Base-by-base conservation (phyloP, 2,113 vertebrate genomes). In the Hemicordylus capensis region DNA sequence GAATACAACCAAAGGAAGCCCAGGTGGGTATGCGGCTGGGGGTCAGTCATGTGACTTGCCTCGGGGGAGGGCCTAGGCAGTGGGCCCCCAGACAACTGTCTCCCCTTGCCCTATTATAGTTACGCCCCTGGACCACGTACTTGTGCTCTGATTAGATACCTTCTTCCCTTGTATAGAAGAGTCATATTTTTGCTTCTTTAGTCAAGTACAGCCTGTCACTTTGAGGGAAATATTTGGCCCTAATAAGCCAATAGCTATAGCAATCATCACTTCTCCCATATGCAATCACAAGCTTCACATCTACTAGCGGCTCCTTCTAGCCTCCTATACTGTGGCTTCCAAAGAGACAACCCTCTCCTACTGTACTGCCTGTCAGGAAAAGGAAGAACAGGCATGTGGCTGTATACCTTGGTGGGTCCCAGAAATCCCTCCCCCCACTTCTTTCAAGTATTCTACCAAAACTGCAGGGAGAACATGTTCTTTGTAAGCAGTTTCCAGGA, bases 141-240 rank as follows among this genome's bases (percentile, higher is more conserved):
- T 80, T 72, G 77, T 61, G 67, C 82, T 54, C 19, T 75, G 66
- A 86, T 70, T 69, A 86, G 83, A 54, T 76, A 34, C 79, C 88
- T 72, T 66, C n/a, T n/a, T n/a, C n/a, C n/a, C n/a, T n/a, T n/a
- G n/a, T n/a, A n/a, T n/a, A n/a, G n/a, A n/a, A n/a, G n/a, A n/a
- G n/a, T n/a, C 64, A 3, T 3, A 0, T 14, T 54, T 15, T 54
- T 54, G 51, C 11, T 12, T 54, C 51, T 54, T 54, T 10, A 10
- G 17, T 15, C 51, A 54, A 54, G 17, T 54, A 9, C 51, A 54
- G 17, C 12, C 4, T 54, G 51, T 10, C 51, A 54, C 51, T 54
- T 12, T 54, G 17, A 54, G 51, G 10, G 48, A 51, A 51, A 51
- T 51, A 51, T 51, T 51, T 12, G 48, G 48, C 4, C 51, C 51